A percentile compares a stretch with the other conserved stretches of the same genome.
phyloP scores from a whole-genome alignment of 2,797 vertebrate species.

The Siniperca obscura region DNA sequence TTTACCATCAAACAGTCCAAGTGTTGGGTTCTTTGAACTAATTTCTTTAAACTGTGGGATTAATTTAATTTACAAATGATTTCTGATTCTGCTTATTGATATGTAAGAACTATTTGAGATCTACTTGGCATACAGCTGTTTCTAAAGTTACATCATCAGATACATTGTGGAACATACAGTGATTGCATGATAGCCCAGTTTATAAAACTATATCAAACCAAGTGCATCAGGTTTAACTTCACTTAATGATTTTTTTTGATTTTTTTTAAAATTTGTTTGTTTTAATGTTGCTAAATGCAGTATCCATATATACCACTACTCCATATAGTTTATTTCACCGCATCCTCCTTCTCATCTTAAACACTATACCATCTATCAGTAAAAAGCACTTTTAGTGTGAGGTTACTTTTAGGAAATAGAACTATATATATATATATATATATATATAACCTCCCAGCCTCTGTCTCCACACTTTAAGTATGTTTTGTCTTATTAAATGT shows the following conservation, averaged over 20 bases:
- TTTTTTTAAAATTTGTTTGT: neutral
- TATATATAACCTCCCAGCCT: neutral
- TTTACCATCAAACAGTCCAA: slow-evolving; percentile 33
- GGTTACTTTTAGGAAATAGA: slow-evolving; percentile 5
- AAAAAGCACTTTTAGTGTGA: slow-evolving; percentile 21
- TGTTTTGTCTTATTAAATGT: slow-evolving; percentile 1
- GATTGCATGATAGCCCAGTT: neutral
- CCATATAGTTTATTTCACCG: slow-evolving; percentile 4
- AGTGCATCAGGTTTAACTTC: slow-evolving; percentile 1
- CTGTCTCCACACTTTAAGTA: neutral
- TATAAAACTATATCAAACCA: slow-evolving; percentile 16
- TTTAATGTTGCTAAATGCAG: slow-evolving; percentile 5
- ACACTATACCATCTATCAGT: slow-evolving; percentile 11
- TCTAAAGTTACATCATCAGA: slow-evolving; percentile 16
- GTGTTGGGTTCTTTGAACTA: slow-evolving; percentile 32
- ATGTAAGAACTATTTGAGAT: neutral
- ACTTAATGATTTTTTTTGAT: neutral
- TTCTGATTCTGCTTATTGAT: slow-evolving; percentile 67
- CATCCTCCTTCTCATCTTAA: neutral
- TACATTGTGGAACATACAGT: slow-evolving; percentile 1
- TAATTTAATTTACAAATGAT: slow-evolving; percentile 46
- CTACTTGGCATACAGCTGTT: neutral
- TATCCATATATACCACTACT: neutral
- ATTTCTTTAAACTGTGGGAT: slow-evolving; percentile 28
- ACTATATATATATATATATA: neutral